Conservation (phyloP, 2,888 invertebrate genomes). For the Pristionchus japonicus region DNA sequence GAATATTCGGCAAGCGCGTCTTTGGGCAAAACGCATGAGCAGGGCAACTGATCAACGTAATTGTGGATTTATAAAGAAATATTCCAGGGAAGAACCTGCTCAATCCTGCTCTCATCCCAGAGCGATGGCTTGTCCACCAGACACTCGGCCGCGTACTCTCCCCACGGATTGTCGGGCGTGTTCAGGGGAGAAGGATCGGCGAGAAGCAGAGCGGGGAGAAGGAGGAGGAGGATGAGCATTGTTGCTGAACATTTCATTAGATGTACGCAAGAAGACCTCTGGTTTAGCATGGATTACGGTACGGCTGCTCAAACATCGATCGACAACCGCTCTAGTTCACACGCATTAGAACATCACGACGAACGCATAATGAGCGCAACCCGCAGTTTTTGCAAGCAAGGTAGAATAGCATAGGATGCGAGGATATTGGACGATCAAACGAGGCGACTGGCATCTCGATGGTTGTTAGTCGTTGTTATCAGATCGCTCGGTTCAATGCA, state of each 20-base stretch:
- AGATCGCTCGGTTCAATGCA: neutral
- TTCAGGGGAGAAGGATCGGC: neutral
- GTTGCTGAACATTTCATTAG: too few species aligned
- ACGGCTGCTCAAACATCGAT: too few species aligned
- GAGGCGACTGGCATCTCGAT: too few species aligned
- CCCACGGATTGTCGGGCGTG: conserved; percentile 36
- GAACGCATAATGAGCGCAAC: too few species aligned
- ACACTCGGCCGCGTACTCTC: conserved; percentile 35
- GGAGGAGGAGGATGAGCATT: conserved; percentile 33
- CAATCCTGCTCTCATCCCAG: neutral
- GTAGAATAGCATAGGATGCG: too few species aligned
- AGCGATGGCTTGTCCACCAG: neutral
- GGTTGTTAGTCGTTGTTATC: neutral
- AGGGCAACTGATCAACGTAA: neutral
- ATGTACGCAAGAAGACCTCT: too few species aligned
- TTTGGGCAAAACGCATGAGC: too few species aligned
- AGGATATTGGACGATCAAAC: too few species aligned
- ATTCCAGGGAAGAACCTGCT: neutral
- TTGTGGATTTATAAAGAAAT: neutral
- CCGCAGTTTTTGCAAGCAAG: too few species aligned
- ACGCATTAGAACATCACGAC: too few species aligned
- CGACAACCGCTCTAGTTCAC: too few species aligned
- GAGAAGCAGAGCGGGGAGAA: neutral
- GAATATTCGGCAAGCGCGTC: too few species aligned
- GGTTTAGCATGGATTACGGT: neutral